Base-by-base conservation (phyloP, 1,140 invertebrate species). In the Drosophila ogumai region DNA sequence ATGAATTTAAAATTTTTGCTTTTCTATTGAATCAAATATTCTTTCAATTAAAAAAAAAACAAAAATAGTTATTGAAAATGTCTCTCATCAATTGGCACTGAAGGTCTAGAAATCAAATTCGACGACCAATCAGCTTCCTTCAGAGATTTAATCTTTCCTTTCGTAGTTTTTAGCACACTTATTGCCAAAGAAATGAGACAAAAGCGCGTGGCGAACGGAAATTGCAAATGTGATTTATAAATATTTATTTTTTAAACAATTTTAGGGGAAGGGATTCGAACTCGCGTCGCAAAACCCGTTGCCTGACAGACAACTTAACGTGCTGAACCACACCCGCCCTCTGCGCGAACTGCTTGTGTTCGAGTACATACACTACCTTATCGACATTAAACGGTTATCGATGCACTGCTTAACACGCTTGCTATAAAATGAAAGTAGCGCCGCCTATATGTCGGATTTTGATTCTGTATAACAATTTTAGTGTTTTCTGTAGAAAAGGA, bases 101-200 rank as follows among this genome's bases (percentile, higher is more conserved):
- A 69, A 67, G 47, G 44, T 67, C 63, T 67, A 52, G 60, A 66
- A 66, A 69, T 69, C 10, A 67, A 3, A 67, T 66, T 66, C 61
- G 34, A 65, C 61, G 61, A 65, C 50, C 57, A 34, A 59, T 65
- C 61, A 65, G 61, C 61, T 65, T 65, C 61, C 61, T 65, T 65
- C 57, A 43, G 61, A 65, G 61, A 60, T 40, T 31, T 64, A 60
- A 44, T 65, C 31, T 54, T 65, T 54, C 52, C 52, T 38, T 55
- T 55, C 52, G 52, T 55, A 55, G 8, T 55, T 55, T 38, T 25
- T 55, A 10, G 52, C 52, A 55, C 58, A 54, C 25, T 54, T 25
- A 25, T 56, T 56, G 54, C 32, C 54, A 17, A 43, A 17, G 54
- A 17, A 41, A 6, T 41, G 1, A 40, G 34, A 55, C 52, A 55